phyloP scores from a whole-genome alignment of 2,888 invertebrate species.

The Syrphus vitripennis region DNA sequence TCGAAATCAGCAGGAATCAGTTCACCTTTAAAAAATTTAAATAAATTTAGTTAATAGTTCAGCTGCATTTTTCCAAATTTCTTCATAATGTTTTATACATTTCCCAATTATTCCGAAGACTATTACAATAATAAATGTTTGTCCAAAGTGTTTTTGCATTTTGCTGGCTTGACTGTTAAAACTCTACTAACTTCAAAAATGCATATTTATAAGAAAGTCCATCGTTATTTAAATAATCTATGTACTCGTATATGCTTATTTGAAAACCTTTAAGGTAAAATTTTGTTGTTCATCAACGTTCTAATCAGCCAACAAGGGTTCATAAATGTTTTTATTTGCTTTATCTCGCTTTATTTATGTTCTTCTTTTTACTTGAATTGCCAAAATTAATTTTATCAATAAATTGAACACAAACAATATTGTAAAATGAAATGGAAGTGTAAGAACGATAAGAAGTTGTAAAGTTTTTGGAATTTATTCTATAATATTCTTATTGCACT shows the following conservation, averaged over 20 bases:
- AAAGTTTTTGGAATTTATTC: not conserved
- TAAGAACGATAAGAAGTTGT: not conserved
- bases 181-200: not conserved
- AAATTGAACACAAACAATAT: not conserved
- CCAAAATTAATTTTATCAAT: not conserved
- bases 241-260: no score
- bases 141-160: not conserved
- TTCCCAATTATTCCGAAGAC: conserved; percentile 5
- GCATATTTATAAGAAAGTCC: conserved; percentile 1
- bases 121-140: not conserved
- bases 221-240: not conserved
- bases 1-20: not conserved
- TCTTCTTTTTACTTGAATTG: not conserved
- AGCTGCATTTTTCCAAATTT: not conserved
- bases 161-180: not conserved
- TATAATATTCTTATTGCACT: not conserved
- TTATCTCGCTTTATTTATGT: no score
- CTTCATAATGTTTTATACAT: not conserved
- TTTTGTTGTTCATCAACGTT: not conserved
- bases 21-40: conserved; percentile 1
- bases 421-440: not conserved
- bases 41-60: not conserved
- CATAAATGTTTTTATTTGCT: not conserved
- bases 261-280: not conserved
- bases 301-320: not conserved